Percentiles rank a stretch among this genome's conserved stretches.
Conservation (phyloP, 2,113 vertebrate genomes). For the Pelvicachromis taeniatus region DNA sequence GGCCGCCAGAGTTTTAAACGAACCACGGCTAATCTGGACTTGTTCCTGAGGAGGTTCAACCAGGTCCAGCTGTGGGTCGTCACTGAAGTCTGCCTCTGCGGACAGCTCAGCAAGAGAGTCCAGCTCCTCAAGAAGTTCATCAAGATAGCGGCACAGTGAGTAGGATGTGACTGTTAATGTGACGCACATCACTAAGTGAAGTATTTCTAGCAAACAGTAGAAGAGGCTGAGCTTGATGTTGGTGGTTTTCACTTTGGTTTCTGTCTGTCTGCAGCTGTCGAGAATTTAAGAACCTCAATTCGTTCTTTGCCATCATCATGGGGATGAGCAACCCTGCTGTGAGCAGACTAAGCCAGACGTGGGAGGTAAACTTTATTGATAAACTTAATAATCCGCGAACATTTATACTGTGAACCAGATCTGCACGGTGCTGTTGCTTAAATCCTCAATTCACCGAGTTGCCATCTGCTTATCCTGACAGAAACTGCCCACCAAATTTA, state of each 20-base stretch:
- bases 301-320: slow-evolving; percentile 97
- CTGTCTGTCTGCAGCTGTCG: slow-evolving; percentile 82
- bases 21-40: slow-evolving; percentile 92
- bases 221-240: neutral
- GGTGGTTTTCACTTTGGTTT: neutral
- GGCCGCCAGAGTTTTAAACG: slow-evolving; percentile 92
- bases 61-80: slow-evolving; percentile 98
- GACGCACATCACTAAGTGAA: neutral
- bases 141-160: slow-evolving; percentile 98
- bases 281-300: slow-evolving; percentile 97
- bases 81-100: slow-evolving; percentile 92
- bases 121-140: slow-evolving; percentile 98
- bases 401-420: neutral
- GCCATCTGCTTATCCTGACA: slow-evolving; percentile 67
- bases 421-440: neutral
- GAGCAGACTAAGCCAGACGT: slow-evolving; percentile 88
- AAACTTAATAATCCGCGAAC: neutral
- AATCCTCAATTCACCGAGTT: neutral
- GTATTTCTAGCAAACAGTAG: neutral
- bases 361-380: slow-evolving; percentile 83
- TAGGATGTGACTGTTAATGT: neutral
- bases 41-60: slow-evolving; percentile 96
- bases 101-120: slow-evolving; percentile 94
- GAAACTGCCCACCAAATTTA: slow-evolving; percentile 99
- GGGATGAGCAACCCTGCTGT: slow-evolving; percentile 96